These are phyloP conservation scores for Natrix natrix DNA, from an alignment of 2,797 vertebrate genomes.

Conservation along the genomic window DNA sequence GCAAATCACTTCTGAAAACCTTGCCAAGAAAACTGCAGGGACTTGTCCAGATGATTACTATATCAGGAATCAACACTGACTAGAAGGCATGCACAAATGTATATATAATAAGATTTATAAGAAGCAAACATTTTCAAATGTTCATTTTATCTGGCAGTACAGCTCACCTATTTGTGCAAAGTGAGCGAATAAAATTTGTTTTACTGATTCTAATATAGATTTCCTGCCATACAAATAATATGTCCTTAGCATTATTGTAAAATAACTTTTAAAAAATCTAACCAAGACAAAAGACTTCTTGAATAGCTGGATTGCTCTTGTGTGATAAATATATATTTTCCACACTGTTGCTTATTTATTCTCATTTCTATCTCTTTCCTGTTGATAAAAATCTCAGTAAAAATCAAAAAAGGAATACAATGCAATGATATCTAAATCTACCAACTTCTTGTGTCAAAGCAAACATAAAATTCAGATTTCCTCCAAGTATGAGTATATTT, in stretches of 20 bases:
- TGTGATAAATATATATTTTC: constrained; percentile 11
- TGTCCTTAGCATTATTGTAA: constrained; percentile 25
- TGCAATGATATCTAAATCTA: constrained; percentile 46
- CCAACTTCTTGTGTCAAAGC: constrained; percentile 51
- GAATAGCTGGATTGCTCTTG: background rate
- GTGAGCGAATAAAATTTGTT: background rate
- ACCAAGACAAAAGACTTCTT: background rate
- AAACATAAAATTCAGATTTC: constrained; percentile 42
- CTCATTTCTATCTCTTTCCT: constrained; percentile 41
- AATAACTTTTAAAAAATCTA: background rate
- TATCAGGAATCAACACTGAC: background rate
- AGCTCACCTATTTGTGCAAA: background rate
- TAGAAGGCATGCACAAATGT: background rate
- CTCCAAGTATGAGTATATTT: constrained; percentile 32
- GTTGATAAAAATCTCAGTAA: constrained; percentile 41
- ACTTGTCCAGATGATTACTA: background rate
- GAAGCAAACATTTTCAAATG: background rate
- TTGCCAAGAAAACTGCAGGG: background rate
- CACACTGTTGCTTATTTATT: constrained; percentile 48
- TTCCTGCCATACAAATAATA: background rate
- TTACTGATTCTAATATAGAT: background rate
- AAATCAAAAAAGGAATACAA: constrained; percentile 36
- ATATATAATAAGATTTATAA: background rate
- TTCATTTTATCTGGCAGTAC: background rate
- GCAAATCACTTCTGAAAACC: background rate